A percentile compares a stretch with the other conserved stretches of the same genome.
phyloP scores from a whole-genome alignment of 2,797 vertebrate species.

The Danio jaintianensis region DNA sequence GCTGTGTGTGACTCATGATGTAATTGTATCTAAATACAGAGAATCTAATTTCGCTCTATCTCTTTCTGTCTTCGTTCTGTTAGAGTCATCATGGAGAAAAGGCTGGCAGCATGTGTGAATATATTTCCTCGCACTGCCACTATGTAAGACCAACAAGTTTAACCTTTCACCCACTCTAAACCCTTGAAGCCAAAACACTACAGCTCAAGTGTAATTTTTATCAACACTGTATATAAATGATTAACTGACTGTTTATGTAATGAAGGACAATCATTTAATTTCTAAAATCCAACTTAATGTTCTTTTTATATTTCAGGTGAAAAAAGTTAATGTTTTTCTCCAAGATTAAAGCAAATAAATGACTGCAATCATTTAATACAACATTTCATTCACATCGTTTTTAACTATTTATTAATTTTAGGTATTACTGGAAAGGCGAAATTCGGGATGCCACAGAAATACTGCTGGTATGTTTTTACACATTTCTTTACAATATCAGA shows the following conservation, averaged over 20 bases:
- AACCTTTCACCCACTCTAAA: not conserved
- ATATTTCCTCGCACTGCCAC: constrained; percentile 83
- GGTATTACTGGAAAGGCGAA: constrained; percentile 90
- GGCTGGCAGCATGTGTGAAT: constrained; percentile 85
- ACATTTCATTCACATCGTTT: too few relatives aligned
- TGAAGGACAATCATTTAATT: not conserved
- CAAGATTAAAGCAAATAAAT: too few relatives aligned
- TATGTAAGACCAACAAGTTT: constrained; percentile 79
- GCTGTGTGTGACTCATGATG: constrained; percentile 38
- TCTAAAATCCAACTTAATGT: too few relatives aligned
- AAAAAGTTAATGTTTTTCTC: too few relatives aligned
- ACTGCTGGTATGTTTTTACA: constrained; percentile 77
- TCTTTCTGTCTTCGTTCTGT: constrained; percentile 37
- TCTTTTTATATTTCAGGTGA: too few relatives aligned
- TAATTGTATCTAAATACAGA: constrained; percentile 11
- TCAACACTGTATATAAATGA: too few relatives aligned
- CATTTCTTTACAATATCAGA: too few relatives aligned
- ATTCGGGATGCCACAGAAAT: constrained; percentile 86
- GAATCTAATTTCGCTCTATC: constrained; percentile 2
- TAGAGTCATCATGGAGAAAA: constrained; percentile 86
- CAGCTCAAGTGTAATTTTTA: not conserved
- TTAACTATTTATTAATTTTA: constrained; percentile 62
- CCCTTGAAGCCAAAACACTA: not conserved
- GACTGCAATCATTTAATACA: too few relatives aligned
- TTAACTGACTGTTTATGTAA: too few relatives aligned